Evolutionary conservation across 2,888 invertebrate genomes (phyloP), one percentile per base, ranked within the genome.

Genomic region (Caenorhabditis japonica): DNA sequence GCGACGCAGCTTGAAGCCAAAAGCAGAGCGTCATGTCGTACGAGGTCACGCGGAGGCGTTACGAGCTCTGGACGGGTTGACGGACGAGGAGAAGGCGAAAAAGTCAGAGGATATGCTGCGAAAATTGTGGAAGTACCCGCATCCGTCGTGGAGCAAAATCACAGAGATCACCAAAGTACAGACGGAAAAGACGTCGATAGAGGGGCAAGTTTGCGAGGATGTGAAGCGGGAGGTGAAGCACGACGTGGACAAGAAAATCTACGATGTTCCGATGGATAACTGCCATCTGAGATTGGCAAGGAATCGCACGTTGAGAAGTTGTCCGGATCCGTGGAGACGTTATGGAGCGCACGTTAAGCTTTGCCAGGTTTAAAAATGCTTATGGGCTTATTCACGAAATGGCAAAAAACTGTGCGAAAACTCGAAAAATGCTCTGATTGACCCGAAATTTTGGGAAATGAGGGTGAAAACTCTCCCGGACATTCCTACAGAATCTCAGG

Each of bases 291-390:
- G 39, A 33, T 27, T 60, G 13, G 30, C 56, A 3, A 47, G 43
- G 17, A 27, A 10, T 19, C 52, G 73, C 3, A 47, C 43, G 3
- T 12, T 64, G 3, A n/a, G 73, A 43, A 60, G 60, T 4, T 60
- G 62, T 51, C 55, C 66, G 10, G 73, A 73, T 61, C 73, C 73
- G 17, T 73, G 73, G 73, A 47, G 73, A 30, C 52, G 34, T 55
- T 49, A 73, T 36, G 73, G 73, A 15, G 73, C 66, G 21, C 49
- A 66, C 25, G 60, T 56, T 3, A 73, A 73, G 38, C 41, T 73
- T 17, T 73, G 73, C 33, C 55, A 73, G 30, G 71, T 70, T n/a
- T n/a, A n/a, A n/a, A n/a, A n/a, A n/a, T n/a, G n/a, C n/a, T n/a
- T n/a, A n/a, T n/a, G n/a, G n/a, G n/a, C n/a, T n/a, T n/a, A n/a